phyloP scores from a whole-genome alignment of 2,797 vertebrate species.

The Periophthalmus magnuspinnatus region DNA sequence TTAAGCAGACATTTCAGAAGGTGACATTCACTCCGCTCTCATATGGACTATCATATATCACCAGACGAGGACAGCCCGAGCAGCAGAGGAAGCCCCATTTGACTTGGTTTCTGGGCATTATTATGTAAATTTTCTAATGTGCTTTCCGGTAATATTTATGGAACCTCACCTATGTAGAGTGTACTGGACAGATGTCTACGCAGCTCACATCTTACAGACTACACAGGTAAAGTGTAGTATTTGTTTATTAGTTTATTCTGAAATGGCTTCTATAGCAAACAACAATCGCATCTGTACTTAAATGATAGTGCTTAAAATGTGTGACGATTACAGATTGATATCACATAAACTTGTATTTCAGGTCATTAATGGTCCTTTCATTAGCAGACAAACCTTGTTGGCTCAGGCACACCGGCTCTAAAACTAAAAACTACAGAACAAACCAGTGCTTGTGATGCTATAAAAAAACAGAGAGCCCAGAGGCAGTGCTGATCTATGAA shows the following conservation, averaged over 20 bases:
- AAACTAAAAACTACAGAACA: slow-evolving; percentile 39
- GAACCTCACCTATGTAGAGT: not conserved
- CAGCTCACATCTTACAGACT: not conserved
- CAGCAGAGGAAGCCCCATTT: slow-evolving; percentile 29
- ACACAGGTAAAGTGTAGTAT: no score
- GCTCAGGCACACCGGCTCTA: slow-evolving; percentile 26
- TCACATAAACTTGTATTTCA: not conserved
- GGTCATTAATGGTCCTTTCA: slow-evolving; percentile 35
- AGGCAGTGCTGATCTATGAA: slow-evolving; percentile 40
- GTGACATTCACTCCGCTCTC: slow-evolving; percentile 42
- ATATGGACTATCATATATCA: slow-evolving; percentile 46
- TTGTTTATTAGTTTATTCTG: not conserved
- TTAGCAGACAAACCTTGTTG: slow-evolving; percentile 34
- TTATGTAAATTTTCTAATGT: slow-evolving; percentile 34
- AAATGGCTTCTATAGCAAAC: not conserved
- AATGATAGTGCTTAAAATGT: not conserved
- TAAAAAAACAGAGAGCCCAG: slow-evolving; percentile 33
- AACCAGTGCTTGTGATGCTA: slow-evolving; percentile 34
- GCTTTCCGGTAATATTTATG: slow-evolving; percentile 18
- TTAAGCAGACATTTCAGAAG: slow-evolving; percentile 55
- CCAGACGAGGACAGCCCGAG: slow-evolving; percentile 31
- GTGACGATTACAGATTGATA: slow-evolving; percentile 17
- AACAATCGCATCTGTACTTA: no score
- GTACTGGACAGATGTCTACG: not conserved
- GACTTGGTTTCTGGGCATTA: slow-evolving; percentile 44